Percentiles rank a stretch among this genome's conserved stretches.
phyloP scores from a whole-genome alignment of 2,797 vertebrate genomes.

The Ciconia nigra region DNA sequence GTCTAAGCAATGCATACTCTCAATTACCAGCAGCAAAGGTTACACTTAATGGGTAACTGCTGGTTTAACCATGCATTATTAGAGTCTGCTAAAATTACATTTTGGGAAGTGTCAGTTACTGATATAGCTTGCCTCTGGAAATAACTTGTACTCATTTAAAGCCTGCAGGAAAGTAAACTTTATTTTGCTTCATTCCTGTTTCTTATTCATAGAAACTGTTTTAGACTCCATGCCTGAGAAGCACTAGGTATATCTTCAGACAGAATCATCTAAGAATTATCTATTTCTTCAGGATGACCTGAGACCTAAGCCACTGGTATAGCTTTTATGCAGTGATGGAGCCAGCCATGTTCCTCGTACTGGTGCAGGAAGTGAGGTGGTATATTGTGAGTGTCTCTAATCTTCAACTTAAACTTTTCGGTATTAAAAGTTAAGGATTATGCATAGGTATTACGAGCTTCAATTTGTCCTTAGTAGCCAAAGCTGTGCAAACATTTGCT shows the following conservation, averaged over 20 bases:
- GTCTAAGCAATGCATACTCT: conserved; percentile 1
- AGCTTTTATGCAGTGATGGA: background rate
- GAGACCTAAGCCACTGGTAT: background rate
- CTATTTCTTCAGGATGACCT: background rate
- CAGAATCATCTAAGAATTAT: background rate
- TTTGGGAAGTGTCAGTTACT: background rate
- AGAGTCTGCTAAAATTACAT: background rate
- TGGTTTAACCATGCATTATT: conserved; percentile 5
- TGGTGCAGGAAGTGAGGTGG: background rate
- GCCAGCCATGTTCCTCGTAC: background rate
- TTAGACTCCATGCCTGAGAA: background rate
- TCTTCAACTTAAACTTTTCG: background rate
- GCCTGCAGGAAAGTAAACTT: background rate
- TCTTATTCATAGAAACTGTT: background rate
- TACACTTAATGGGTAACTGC: conserved; percentile 7
- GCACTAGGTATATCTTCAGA: background rate
- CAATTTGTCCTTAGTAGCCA: background rate
- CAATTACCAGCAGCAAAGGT: conserved; percentile 35
- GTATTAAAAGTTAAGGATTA: background rate
- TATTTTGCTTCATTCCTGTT: background rate
- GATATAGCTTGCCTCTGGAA: background rate
- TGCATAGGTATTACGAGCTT: background rate
- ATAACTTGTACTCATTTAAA: background rate
- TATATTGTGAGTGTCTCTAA: background rate
- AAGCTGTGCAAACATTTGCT: background rate